Percentiles rank a stretch among this genome's conserved stretches.
These are phyloP conservation scores for Zaprionus tsacasi DNA, from an alignment of 1,140 invertebrate species.

Conservation along the genomic window DNA sequence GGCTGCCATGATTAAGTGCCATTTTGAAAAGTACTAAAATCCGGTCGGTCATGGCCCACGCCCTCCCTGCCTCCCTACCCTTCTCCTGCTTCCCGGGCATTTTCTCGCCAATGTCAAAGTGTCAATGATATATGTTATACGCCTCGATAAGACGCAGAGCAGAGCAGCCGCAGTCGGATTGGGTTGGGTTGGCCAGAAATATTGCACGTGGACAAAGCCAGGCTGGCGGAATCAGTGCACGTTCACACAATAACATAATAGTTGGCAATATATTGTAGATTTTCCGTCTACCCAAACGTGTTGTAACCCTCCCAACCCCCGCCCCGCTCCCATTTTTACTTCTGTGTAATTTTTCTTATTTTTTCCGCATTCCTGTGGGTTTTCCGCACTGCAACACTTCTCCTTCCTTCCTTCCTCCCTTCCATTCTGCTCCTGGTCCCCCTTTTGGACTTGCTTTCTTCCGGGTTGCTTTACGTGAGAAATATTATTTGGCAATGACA, in stretches of 20 bases:
- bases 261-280: constrained; percentile 75
- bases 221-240: constrained; percentile 69
- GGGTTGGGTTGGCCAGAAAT: constrained; percentile 50
- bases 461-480: constrained; percentile 39
- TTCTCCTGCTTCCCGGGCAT: background rate
- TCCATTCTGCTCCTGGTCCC: background rate
- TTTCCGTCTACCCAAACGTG: constrained; percentile 40
- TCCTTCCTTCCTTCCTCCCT: background rate
- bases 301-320: background rate
- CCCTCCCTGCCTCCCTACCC: constrained; percentile 22
- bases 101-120: constrained; percentile 76
- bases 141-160: constrained; percentile 77
- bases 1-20: constrained; percentile 83
- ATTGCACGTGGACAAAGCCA: constrained; percentile 74
- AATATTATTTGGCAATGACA: constrained; percentile 64
- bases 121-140: constrained; percentile 83
- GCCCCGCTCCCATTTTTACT: background rate
- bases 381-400: constrained; percentile 8
- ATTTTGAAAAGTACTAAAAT: constrained; percentile 84
- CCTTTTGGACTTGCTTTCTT: background rate
- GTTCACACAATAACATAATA: constrained; percentile 82
- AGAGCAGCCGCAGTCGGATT: background rate
- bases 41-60: constrained; percentile 75
- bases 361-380: constrained; percentile 45
- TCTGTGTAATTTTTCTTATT: constrained; percentile 57